Evolutionary conservation across 2,113 vertebrate species (phyloP).

Genomic region (Equus quagga): DNA sequence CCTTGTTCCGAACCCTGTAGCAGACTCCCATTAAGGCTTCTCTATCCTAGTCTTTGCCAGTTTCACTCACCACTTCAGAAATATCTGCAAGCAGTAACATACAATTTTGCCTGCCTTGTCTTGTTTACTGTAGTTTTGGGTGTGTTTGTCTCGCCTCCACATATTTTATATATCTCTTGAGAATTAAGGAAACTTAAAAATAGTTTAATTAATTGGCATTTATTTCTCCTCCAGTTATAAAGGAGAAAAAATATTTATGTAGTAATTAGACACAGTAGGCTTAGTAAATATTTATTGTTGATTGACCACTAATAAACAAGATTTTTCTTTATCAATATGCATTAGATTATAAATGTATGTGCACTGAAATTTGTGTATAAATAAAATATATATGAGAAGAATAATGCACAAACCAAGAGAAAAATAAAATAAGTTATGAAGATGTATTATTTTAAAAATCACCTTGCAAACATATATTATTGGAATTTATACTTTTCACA

Average conservation of each 20-base stretch:
- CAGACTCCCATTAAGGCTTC: neutral
- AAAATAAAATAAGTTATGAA: neutral
- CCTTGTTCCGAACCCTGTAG: neutral
- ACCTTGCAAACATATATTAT: neutral
- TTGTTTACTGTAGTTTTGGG: neutral
- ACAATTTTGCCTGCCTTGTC: neutral
- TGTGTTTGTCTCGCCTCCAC: neutral
- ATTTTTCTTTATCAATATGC: neutral
- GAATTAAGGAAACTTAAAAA: neutral
- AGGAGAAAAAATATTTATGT: neutral
- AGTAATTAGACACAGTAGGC: neutral
- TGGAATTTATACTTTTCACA: neutral
- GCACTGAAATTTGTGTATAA: neutral
- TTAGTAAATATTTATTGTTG: conserved; percentile 7
- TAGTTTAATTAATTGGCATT: neutral
- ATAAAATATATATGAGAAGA: neutral
- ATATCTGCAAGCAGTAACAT: neutral
- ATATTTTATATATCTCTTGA: neutral
- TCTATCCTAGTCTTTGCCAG: neutral
- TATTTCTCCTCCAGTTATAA: neutral
- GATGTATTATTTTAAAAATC: neutral
- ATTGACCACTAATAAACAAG: neutral
- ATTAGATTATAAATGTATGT: neutral
- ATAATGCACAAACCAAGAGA: neutral
- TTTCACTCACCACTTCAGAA: neutral